These are phyloP conservation scores for Adineta ricciae DNA, from an alignment of 2,888 invertebrate species.

Conservation along the genomic window DNA sequence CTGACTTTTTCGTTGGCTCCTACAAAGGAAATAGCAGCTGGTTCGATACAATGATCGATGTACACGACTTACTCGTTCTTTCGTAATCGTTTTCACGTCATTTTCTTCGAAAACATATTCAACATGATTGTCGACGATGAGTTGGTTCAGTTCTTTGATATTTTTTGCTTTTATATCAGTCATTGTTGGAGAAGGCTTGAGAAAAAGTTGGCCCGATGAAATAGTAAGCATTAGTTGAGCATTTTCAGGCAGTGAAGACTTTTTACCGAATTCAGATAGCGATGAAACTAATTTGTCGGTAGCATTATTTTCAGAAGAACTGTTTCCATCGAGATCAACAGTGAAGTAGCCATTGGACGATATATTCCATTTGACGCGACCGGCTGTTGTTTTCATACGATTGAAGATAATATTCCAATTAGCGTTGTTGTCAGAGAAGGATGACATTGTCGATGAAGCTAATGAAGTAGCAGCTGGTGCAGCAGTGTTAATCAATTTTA, in stretches of 20 bases:
- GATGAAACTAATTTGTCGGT: not conserved
- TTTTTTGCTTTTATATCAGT: not conserved
- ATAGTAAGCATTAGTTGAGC: not conserved
- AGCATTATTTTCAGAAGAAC: not conserved
- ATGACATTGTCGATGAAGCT: not conserved
- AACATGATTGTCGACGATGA: not conserved
- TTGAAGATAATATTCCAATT: not conserved
- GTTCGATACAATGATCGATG: not conserved
- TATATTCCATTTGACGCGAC: not conserved
- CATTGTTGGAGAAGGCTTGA: not conserved
- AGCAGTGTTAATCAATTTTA: not conserved
- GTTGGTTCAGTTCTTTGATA: not conserved
- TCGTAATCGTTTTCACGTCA: not conserved
- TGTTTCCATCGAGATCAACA: not conserved
- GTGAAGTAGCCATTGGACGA: not conserved
- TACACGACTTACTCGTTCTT: not conserved
- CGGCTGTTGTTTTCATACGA: not conserved
- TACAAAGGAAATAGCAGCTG: not conserved
- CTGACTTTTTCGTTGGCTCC: not conserved
- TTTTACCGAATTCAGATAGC: not conserved
- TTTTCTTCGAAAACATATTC: not conserved
- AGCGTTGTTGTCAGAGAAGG: not conserved
- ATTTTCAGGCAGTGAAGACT: not conserved
- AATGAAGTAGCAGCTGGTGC: not conserved
- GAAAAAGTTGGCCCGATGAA: not conserved